A percentile compares a stretch with the other conserved stretches of the same genome.
Conservation (phyloP, 2,888 invertebrate species). For the Mesorhabditis spiculigera region DNA sequence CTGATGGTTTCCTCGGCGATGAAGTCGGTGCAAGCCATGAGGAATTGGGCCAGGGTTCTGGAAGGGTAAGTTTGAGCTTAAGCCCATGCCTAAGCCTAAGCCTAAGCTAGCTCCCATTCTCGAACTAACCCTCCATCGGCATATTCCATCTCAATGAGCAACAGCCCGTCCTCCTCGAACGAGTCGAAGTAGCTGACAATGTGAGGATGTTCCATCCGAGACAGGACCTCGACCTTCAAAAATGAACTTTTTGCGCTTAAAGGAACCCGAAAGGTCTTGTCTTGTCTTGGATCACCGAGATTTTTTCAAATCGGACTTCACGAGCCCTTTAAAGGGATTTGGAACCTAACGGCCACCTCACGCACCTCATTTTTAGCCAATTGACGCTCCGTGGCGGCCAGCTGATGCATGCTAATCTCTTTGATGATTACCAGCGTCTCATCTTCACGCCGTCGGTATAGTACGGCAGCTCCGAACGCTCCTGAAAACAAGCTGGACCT, state of each 20-base stretch:
- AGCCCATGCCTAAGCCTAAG: neutral
- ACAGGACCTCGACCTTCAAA: slow-evolving; percentile 66
- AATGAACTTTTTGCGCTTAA: neutral
- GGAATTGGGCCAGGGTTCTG: slow-evolving; percentile 69
- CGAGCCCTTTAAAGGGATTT: neutral
- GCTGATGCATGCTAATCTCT: slow-evolving; percentile 72
- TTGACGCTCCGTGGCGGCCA: slow-evolving; percentile 69
- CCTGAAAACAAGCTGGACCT: slow-evolving; percentile 58
- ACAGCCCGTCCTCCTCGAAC: slow-evolving; percentile 71
- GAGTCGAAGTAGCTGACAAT: slow-evolving; percentile 72
- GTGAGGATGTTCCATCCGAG: slow-evolving; percentile 73
- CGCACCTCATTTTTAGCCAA: slow-evolving; percentile 60
- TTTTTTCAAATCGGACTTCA: neutral
- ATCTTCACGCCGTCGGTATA: slow-evolving; percentile 69
- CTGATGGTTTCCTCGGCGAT: slow-evolving; percentile 65
- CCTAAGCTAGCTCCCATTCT: neutral
- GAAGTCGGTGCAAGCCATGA: slow-evolving; percentile 64
- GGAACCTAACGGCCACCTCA: neutral
- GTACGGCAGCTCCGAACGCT: slow-evolving; percentile 72
- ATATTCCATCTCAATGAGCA: slow-evolving; percentile 77
- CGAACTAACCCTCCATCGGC: slow-evolving; percentile 69
- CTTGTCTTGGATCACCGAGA: neutral
- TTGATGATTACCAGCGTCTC: slow-evolving; percentile 72
- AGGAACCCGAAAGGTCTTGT: neutral
- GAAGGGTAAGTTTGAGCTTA: slow-evolving; percentile 10